Evolutionary conservation across 2,113 vertebrate species (phyloP), one percentile per base, ranked within the genome.

Genomic region (Cottus gobio): DNA sequence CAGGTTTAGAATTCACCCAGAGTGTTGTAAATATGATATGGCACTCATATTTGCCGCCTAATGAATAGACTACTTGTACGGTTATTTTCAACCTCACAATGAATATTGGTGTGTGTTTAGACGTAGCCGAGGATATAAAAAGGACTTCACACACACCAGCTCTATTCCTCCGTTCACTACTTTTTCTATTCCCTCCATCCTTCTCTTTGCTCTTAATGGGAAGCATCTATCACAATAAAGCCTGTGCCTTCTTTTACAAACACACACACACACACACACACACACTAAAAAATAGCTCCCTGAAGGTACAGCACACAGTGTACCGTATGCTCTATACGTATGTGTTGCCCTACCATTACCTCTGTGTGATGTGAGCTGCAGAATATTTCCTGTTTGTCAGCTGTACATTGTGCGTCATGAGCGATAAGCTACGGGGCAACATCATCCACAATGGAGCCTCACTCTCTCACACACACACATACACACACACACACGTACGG

Each of bases 171-270:
- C 10, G 44, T 57, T 61, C 42, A 4, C 63, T 18, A 24, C 46
- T 64, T 42, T 52, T 22, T 50, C 61, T 71, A 3, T 56, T 81
- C 28, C 20, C 57, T 69, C 48, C 34, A 56, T 72, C 63, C 24
- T 66, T 78, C 37, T 74, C 7, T 86, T 80, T 46, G 56, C 28
- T 68, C 52, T 71, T 79, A 88, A 87, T 89, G 62, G 65, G 64
- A 78, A 44, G n/a, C 83, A 90, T 90, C 84, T 50, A 78, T 90
- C 81, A 90, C 84, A 84, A 81, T 85, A 58, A 79, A 65, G 68
- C 10, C 1, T 54, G 24, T 5, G 18, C 1, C 34, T 30, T 61
- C 72, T 69, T 68, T 68, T 12, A 50, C 50, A 28, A 39, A 37
- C 11, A 57, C 10, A 48, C 58, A 57, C n/a, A 36, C 20, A 46